Evolutionary conservation across 2,797 vertebrate species (phyloP).

Genomic region (Galaxias olidus): DNA sequence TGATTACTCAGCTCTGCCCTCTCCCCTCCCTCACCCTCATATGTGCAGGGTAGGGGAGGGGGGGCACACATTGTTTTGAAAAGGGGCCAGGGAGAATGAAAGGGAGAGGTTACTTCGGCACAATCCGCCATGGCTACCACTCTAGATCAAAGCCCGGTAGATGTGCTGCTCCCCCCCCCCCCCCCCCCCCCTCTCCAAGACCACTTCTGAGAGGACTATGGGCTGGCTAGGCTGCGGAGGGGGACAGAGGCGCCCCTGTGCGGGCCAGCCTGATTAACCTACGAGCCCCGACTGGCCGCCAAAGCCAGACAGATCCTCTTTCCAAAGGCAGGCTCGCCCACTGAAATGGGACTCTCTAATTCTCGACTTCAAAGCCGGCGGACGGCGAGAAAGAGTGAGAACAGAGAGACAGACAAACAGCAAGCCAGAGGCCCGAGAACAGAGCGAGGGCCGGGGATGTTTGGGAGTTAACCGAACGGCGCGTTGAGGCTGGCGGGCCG

Average conservation of each 20-base stretch:
- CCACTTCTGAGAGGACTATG: not conserved
- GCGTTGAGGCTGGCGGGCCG: too few relatives aligned
- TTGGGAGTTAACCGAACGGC: not conserved
- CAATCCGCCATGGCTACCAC: constrained; percentile 29
- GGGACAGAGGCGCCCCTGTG: constrained; percentile 59
- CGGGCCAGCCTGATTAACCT: constrained; percentile 55
- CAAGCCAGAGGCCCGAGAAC: not conserved
- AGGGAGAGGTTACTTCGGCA: constrained; percentile 24
- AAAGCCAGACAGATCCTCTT: constrained; percentile 59
- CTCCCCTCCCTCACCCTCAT: constrained; percentile 6
- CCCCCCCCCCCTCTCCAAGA: constrained; percentile 8
- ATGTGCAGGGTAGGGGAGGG: constrained; percentile 7
- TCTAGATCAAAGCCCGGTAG: constrained; percentile 38
- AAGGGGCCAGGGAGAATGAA: constrained; percentile 19
- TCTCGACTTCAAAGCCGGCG: constrained; percentile 62
- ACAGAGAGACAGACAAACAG: not conserved
- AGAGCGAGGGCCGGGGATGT: not conserved
- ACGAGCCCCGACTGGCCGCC: constrained; percentile 58
- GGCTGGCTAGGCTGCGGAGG: not conserved
- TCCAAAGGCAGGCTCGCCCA: constrained; percentile 48
- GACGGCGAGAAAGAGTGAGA: not conserved
- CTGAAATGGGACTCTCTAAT: constrained; percentile 71
- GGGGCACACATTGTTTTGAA: constrained; percentile 14
- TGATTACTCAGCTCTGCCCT: constrained; percentile 18
- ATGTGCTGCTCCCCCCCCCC: constrained; percentile 14